Base-by-base conservation (phyloP, 2,797 vertebrate species). In the Sebastes steindachneri region DNA sequence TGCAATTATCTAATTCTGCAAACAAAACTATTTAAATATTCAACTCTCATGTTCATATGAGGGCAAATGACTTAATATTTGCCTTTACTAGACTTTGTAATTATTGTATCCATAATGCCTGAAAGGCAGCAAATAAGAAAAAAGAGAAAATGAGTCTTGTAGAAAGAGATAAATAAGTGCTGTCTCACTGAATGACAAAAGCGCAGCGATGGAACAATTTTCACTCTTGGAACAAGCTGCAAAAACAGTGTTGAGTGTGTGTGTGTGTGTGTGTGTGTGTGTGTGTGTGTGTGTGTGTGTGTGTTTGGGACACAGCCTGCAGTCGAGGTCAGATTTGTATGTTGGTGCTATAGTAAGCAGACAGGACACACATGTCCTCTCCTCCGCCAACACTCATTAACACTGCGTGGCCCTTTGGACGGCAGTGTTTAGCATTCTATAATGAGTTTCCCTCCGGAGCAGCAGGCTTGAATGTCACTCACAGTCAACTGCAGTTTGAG, bases 361-460 rank as follows among this genome's bases (percentile, higher is more conserved):
- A 83, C 73, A 79, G 76, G 80, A 86, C 89, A 91, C 91, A 88
- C 80, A 28, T 88, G 88, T 89, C 68, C 71, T 53, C 37, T 77
- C 66, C 76, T 83, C 75, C 74, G 60, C 87, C 88, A 86, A 75
- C 90, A 80, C 88, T 93, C 90, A 93, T 94, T 94, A 94, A 93
- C 93, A 93, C 92, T 82, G 80, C 33, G 55, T 80, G 86, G 90
- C 84, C 93, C 90, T 94, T 94, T 92, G 82, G 88, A 93, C 79
- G 65, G 74, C 83, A 84, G 87, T 89, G 88, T 93, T 94, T 92
- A 93, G 91, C 92, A 94, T 94, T 88, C 89, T 91, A 73, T 94
- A 94, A 95, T 93, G 93, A 94, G 92, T 93, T 93, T 89, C 90
- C 87, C 92, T 89, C 83, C 55, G 35, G 90, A 91, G 87, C 89